Percentiles rank a stretch among this genome's conserved stretches.
These are phyloP conservation scores for Apteryx mantelli DNA, from an alignment of 2,113 vertebrate species.

Conservation along the genomic window DNA sequence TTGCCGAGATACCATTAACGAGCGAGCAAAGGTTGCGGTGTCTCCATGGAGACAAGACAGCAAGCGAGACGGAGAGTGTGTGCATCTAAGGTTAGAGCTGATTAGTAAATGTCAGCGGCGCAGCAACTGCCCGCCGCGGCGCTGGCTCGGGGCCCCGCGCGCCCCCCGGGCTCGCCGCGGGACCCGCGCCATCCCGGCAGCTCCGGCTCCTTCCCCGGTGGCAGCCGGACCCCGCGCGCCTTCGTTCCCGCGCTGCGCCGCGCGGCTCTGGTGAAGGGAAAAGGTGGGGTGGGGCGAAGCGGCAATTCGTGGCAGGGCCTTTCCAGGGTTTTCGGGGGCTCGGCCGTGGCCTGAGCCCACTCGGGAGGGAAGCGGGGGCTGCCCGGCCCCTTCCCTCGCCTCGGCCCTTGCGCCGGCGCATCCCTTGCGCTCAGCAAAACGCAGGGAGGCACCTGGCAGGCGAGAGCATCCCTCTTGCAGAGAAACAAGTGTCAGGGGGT, in stretches of 20 bases:
- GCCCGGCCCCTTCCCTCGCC: not conserved
- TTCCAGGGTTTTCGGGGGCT: not conserved
- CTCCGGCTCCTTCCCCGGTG: no score
- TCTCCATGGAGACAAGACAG: constrained; percentile 88
- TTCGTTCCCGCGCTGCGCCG: no score
- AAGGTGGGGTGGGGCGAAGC: no score
- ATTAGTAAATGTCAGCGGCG: constrained; percentile 84
- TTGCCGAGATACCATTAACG: constrained; percentile 81
- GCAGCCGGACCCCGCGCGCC: no score
- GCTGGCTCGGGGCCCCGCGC: not conserved
- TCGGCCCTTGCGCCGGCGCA: not conserved
- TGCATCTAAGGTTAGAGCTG: constrained; percentile 81
- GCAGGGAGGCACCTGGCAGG: constrained; percentile 31
- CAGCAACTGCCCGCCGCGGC: constrained; percentile 69
- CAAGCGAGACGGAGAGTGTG: constrained; percentile 72
- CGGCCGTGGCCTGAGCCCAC: not conserved
- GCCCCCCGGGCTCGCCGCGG: no score
- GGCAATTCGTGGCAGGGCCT: not conserved
- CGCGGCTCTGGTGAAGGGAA: no score
- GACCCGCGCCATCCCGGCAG: no score
- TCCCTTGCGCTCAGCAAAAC: not conserved
- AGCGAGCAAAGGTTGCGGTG: constrained; percentile 84
- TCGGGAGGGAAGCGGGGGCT: not conserved
- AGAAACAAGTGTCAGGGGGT: constrained; percentile 35
- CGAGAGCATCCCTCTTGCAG: not conserved